Evolutionary conservation across 2,888 invertebrate genomes (phyloP).

Genomic region (Diachrysia chrysitis): DNA sequence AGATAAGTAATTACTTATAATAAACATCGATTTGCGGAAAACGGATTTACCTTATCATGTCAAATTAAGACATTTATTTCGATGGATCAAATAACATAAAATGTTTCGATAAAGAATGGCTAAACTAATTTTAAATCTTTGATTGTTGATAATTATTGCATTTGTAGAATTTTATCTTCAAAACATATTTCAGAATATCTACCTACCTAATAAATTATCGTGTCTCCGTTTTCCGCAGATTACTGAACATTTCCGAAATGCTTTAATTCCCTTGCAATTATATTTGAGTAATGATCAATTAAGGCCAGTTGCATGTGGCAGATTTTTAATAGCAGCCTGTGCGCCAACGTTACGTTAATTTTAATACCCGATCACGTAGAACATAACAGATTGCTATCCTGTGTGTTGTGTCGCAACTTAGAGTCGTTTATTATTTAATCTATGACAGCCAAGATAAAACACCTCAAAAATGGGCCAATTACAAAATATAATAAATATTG

Average conservation of each 20-base stretch:
- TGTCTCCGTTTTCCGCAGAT: conserved; percentile 16
- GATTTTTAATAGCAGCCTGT: conserved; percentile 51
- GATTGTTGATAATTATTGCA: background rate
- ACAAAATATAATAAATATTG: conserved; percentile 88
- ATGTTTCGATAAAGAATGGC: background rate
- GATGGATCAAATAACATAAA: background rate
- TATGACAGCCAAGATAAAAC: conserved; percentile 74
- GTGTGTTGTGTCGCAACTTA: conserved; percentile 68
- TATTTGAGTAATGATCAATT: conserved; percentile 50
- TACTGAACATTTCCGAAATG: conserved; percentile 20
- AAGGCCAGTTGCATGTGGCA: conserved; percentile 46
- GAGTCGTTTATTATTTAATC: conserved; percentile 73
- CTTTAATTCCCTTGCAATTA: conserved; percentile 46
- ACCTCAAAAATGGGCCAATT: conserved; percentile 80
- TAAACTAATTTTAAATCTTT: background rate
- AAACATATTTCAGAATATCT: too few species aligned
- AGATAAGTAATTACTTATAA: conserved; percentile 13
- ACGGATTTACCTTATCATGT: conserved; percentile 19
- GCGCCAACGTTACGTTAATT: conserved; percentile 65
- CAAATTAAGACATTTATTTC: conserved; percentile 7
- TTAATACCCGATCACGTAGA: conserved; percentile 64
- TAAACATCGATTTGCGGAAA: conserved; percentile 19
- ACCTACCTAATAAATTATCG: background rate
- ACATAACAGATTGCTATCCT: conserved; percentile 62
- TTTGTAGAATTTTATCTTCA: too few species aligned